These are phyloP conservation scores for Agrotis clavis DNA, from an alignment of 2,888 invertebrate genomes.

Conservation along the genomic window DNA sequence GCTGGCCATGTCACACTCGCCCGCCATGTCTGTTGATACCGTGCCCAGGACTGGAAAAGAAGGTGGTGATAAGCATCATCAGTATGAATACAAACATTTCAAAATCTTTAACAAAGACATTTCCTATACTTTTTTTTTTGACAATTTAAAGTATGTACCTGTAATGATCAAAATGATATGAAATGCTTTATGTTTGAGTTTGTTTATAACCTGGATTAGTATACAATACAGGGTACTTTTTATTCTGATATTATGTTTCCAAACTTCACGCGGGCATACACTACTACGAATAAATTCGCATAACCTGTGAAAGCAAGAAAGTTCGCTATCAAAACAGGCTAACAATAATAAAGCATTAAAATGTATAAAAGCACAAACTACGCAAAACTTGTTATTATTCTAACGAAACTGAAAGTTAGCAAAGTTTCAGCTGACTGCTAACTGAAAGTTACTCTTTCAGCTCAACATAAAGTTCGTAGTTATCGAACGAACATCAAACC, in stretches of 20 bases:
- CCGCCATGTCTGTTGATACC: constrained; percentile 76
- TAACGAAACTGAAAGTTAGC: constrained; percentile 17
- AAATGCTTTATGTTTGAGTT: too few relatives aligned
- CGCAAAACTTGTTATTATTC: background rate
- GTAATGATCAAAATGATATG: too few relatives aligned
- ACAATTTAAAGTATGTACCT: too few relatives aligned
- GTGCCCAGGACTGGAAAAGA: constrained; percentile 72
- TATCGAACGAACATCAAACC: background rate
- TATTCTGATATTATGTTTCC: too few relatives aligned
- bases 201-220: too few relatives aligned
- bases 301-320: background rate
- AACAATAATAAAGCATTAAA: background rate
- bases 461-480: background rate
- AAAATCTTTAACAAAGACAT: too few relatives aligned
- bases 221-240: too few relatives aligned
- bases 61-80: background rate
- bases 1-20: constrained; percentile 82
- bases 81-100: too few relatives aligned
- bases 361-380: background rate
- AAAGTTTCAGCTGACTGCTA: background rate
- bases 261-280: too few relatives aligned
- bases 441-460: background rate
- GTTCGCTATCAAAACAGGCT: background rate
- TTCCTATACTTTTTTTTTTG: too few relatives aligned
- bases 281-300: background rate